A percentile compares a stretch with the other conserved stretches of the same genome.
Conservation (phyloP, 1,140 invertebrate species). For the Lasioglossum baleicum region DNA sequence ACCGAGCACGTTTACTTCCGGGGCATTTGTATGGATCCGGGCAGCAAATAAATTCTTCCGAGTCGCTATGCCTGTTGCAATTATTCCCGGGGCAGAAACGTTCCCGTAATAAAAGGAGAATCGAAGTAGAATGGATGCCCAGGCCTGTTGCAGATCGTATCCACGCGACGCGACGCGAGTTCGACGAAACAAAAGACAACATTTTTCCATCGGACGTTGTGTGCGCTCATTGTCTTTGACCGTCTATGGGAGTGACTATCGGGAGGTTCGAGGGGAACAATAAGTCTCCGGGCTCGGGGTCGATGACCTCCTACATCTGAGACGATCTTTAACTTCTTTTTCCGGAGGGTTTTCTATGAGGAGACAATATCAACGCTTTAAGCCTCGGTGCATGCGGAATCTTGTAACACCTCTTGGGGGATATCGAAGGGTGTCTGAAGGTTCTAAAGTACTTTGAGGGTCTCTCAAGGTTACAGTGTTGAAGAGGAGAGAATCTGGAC, state of each 20-base stretch:
- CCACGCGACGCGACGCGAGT: background rate
- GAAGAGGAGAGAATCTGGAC: no score
- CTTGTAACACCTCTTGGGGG: background rate
- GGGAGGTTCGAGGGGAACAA: background rate
- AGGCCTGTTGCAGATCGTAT: background rate
- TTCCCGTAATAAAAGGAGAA: background rate
- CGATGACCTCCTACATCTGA: background rate
- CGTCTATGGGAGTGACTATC: background rate
- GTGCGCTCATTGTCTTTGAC: background rate
- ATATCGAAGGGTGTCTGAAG: background rate
- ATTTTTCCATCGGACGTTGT: background rate
- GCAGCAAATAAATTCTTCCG: background rate
- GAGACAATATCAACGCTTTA: background rate
- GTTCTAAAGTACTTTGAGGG: no score
- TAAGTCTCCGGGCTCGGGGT: background rate
- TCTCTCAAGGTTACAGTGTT: no score
- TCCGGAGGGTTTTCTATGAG: no score
- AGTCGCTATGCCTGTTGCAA: background rate
- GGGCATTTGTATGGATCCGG: slow-evolving; percentile 4
- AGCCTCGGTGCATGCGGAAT: background rate
- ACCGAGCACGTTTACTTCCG: slow-evolving; percentile 28
- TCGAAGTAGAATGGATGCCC: background rate
- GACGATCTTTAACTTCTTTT: background rate
- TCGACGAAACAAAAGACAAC: background rate
- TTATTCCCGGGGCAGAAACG: background rate